Base-by-base conservation (phyloP, 2,113 vertebrate genomes). In the Amia ocellicauda region DNA sequence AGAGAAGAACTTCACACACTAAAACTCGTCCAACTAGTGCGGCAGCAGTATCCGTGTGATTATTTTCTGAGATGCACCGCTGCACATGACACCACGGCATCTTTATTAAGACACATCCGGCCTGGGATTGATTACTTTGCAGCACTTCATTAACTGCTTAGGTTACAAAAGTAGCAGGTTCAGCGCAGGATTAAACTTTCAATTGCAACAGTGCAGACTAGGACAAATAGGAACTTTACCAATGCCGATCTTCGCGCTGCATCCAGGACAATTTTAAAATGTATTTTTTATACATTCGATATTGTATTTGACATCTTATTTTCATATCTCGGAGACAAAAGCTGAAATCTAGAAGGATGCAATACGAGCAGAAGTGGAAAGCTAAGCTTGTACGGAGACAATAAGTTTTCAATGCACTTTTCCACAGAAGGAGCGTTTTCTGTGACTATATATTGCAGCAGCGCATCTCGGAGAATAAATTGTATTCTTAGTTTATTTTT, bases 1-100 rank as follows among this genome's bases (percentile, higher is more conserved):
- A 68, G n/a, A 14, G 16, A 8, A 69, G 66, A 60, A 64, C 71
- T 63, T 71, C 70, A 62, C 62, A 59, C 58, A 66, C 52, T 49
- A 42, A 4, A 20, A 64, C 61, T 62, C 64, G 66, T 68, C 66
- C 5, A 62, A 52, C 56, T 58, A 60, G 47, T 59, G 71, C 73
- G 69, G 69, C 71, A 69, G 54, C 58, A 62, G 19, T 43, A 26
- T 52, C n/a, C n/a, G n/a, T 68, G 24, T n/a, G 36, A 60, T 23
- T 45, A 45, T 45, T 60, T 60, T 60, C 58, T 45, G 23, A n/a
- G 45, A 24, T 60, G 58, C 41, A 22, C 22, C 40, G 41, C 45
- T 60, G 57, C 41, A 24, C 41, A 45, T 41, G 20, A 58, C 56
- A 58, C 20, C 58, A 60, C 58, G 58, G 36, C 58, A 45, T 60